Conservation (phyloP, 2,888 invertebrate species). For the Epirrhoe tristata region DNA sequence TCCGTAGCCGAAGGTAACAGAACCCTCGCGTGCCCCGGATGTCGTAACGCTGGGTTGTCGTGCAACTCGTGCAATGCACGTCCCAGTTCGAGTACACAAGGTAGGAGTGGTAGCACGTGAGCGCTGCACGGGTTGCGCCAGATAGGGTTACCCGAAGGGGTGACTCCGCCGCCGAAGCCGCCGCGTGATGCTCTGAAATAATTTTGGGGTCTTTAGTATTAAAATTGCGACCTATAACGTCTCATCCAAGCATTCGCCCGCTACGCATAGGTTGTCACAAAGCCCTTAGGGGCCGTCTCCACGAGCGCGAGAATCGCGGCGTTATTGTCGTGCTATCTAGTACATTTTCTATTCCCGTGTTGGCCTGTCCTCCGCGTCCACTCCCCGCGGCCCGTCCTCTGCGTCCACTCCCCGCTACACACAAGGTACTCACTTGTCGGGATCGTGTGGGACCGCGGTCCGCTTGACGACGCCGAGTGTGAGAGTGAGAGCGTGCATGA, state of each 20-base stretch:
- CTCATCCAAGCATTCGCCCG: too few relatives aligned
- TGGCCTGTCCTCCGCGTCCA: too few relatives aligned
- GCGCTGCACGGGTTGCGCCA: conserved; percentile 95
- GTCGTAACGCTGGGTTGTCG: conserved; percentile 88
- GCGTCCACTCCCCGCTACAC: too few relatives aligned
- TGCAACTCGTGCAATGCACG: conserved; percentile 93
- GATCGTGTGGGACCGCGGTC: conserved; percentile 94
- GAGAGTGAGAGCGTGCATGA: conserved; percentile 90
- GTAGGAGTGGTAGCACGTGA: conserved; percentile 92
- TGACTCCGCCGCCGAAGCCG: conserved; percentile 92
- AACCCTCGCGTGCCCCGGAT: conserved; percentile 89
- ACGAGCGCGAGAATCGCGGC: too few relatives aligned
- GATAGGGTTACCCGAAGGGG: conserved; percentile 91
- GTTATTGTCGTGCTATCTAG: too few relatives aligned
- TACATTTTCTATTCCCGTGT: too few relatives aligned
- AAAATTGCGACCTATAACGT: not conserved
- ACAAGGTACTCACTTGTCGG: conserved; percentile 83
- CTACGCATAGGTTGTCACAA: too few relatives aligned
- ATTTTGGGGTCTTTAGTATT: not conserved
- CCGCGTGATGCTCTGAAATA: conserved; percentile 89
- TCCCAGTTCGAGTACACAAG: conserved; percentile 91
- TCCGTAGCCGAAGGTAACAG: conserved; percentile 91
- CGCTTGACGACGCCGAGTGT: conserved; percentile 95
- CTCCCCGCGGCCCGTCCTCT: too few relatives aligned
- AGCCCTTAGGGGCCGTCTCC: too few relatives aligned